Base-by-base conservation (phyloP, 2,888 invertebrate genomes). In the Cataglyphis rosenhaueri region DNA sequence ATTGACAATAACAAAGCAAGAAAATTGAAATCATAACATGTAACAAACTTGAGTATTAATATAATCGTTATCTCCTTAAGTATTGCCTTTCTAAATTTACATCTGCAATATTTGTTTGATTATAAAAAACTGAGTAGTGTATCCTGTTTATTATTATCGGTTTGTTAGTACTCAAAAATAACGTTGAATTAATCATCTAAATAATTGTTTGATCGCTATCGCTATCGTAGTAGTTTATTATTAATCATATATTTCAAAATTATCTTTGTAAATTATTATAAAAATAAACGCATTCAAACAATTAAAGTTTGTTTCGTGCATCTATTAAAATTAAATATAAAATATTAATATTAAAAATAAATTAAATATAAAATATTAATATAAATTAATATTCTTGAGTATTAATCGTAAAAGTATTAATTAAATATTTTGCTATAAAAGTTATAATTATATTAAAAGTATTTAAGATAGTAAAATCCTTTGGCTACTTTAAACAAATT, bases 1-100 rank as follows among this genome's bases (percentile, higher is more conserved):
- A 61, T 70, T 79, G 70, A 70, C 44, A 25, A 25, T 32, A 35
- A 70, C 25, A 18, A 79, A 70, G 78, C 59, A 59, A 44, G 44
- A 35, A 32, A 79, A 70, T 79, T 70, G 35, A 79, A 79, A 79
- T 79, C 59, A 25, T 61, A 35, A 78, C 32, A 68, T 21, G 68
- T 70, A 12, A 59, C 59, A 70, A 12, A 15, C 1, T 59, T 32
- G 5, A 12, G 8, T 35, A 35, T 35, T 35, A 15, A 70, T 21
- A 59, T 61, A 70, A 57, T 21, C 25, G 32, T 70, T 55, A 32
- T 12, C 38, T 59, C 32, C 25, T 25, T 21, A 10, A 35, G 12
- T 59, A 70, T 48, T 6, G 32, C 32, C 32, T 35, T 35, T 6
- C 6, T 57, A 12, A 44, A 21, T 59, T 70, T 35, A 44, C 18